Percentiles rank a stretch among this genome's conserved stretches.
These are phyloP conservation scores for Leptodactylus fuscus DNA, from an alignment of 2,113 vertebrate species.

Conservation along the genomic window DNA sequence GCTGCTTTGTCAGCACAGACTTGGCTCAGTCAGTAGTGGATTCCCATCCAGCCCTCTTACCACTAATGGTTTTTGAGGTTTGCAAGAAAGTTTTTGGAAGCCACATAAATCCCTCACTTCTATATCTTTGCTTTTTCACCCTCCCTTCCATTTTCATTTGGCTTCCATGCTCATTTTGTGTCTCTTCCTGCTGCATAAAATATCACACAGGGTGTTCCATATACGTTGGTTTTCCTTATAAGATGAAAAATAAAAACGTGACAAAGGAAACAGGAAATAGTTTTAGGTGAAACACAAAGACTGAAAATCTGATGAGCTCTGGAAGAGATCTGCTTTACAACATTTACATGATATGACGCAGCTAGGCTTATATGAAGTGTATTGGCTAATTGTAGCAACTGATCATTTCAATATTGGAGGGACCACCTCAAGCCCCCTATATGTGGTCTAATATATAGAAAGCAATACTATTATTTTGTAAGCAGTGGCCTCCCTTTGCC, in stretches of 20 bases:
- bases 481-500: no score
- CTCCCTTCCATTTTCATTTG: constrained; percentile 29
- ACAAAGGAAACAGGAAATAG: neutral
- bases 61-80: constrained; percentile 54
- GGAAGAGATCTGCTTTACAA: neutral
- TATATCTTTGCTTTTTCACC: neutral
- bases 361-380: no score
- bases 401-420: no score
- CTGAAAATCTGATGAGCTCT: neutral
- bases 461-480: no score
- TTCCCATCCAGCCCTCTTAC: constrained; percentile 37
- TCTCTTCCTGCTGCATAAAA: neutral
- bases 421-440: no score
- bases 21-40: constrained; percentile 9
- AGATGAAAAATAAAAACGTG: no score
- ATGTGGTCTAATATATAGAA: no score
- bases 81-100: constrained; percentile 14
- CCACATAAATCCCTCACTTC: neutral
- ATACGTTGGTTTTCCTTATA: constrained; percentile 11
- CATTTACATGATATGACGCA: no score
- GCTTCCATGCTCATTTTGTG: neutral
- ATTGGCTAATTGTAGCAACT: no score
- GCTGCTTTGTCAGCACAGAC: constrained; percentile 48
- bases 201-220: constrained; percentile 2
- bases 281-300: neutral